Evolutionary conservation across 2,797 vertebrate species (phyloP).

Genomic region (Scolopax rusticola): DNA sequence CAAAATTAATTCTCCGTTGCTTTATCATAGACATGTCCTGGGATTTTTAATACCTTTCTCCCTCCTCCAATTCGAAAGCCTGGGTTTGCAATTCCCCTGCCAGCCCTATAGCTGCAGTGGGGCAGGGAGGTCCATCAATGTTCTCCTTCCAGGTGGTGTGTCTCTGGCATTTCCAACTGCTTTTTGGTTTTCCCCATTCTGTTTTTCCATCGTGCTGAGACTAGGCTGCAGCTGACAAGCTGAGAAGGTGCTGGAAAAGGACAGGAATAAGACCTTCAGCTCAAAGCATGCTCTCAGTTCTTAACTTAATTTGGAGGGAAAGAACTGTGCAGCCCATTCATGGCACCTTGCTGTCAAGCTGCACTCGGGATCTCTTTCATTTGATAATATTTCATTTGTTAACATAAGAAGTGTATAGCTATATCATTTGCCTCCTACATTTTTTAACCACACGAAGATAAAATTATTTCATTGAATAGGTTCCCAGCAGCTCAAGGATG

Average conservation of each 20-base stretch:
- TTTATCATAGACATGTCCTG: not conserved
- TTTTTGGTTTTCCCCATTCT: not conserved
- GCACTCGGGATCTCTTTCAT: not conserved
- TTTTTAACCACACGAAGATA: not conserved
- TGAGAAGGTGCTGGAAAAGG: not conserved
- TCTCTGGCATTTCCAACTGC: not conserved
- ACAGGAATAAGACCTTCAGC: not conserved
- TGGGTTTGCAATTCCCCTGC: not conserved
- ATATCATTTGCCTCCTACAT: not conserved
- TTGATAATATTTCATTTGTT: rapidly evolving
- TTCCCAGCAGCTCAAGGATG: not conserved
- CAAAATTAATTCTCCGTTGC: not conserved
- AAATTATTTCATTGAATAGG: not conserved
- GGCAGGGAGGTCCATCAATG: not conserved
- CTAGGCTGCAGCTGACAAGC: not conserved
- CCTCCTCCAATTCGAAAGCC: not conserved
- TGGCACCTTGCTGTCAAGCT: not conserved
- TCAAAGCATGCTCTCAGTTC: not conserved
- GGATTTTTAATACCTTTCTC: not conserved
- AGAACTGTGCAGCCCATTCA: not conserved
- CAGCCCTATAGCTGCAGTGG: not conserved
- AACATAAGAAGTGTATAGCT: not conserved
- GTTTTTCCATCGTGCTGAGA: not conserved
- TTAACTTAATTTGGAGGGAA: not conserved
- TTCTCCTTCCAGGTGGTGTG: not conserved